Conservation (phyloP, 2,888 invertebrate species). For the Pardosa pseudoannulata region DNA sequence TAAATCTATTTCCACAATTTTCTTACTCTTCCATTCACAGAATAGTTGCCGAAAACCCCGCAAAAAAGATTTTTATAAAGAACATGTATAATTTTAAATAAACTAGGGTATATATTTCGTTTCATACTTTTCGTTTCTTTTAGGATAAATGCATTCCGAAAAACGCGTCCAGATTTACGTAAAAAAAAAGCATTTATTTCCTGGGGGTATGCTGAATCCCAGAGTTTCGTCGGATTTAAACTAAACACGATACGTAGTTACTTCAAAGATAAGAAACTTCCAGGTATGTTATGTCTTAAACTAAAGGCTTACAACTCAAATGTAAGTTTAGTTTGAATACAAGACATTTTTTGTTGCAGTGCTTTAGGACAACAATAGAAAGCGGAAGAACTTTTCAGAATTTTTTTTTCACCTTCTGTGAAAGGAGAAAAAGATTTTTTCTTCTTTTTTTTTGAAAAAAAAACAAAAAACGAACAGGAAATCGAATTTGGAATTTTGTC, state of each 20-base stretch:
- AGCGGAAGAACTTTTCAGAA: not conserved
- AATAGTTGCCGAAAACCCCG: too few relatives aligned
- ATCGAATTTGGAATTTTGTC: constrained; percentile 17
- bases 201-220: not conserved
- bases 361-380: not conserved
- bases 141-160: too few relatives aligned
- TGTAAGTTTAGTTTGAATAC: constrained; percentile 7
- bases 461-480: too few relatives aligned
- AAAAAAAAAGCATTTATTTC: not conserved
- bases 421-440: not conserved
- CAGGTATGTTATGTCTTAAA: not conserved
- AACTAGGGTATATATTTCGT: too few relatives aligned
- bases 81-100: too few relatives aligned
- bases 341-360: not conserved
- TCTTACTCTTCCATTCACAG: too few relatives aligned
- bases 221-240: not conserved
- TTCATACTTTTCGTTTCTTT: too few relatives aligned
- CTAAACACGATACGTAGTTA: not conserved
- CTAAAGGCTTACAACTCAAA: not conserved
- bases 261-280: not conserved
- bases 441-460: too few relatives aligned
- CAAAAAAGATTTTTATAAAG: too few relatives aligned
- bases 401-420: not conserved
- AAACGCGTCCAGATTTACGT: not conserved
- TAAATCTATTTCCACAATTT: too few relatives aligned